Evolutionary conservation across 2,888 invertebrate species (phyloP), one percentile per base, ranked within the genome.

Genomic region (Flabesymbios commensalis): DNA sequence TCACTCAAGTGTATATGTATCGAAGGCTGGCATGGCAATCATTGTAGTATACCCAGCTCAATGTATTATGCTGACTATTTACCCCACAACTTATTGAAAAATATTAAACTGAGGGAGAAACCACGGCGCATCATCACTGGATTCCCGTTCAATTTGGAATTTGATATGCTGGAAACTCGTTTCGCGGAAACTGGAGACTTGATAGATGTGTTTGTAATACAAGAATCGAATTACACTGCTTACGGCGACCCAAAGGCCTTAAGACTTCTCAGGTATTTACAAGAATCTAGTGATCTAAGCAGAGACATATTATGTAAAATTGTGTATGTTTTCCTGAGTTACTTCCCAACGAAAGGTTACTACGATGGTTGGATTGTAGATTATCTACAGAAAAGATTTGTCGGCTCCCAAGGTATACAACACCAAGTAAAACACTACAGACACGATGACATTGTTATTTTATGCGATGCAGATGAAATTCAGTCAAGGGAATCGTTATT

Each of bases 121-220:
- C 61, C 69, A 2, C 33, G 67, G 22, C 31, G 65, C 10, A 59
- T 69, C 36, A 67, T 69, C 51, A 47, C 65, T 32, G 65, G 62
- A 0, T 42, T 69, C 14, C 48, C 65, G 1, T 70, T 69, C 51
- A 62, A 61, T 51, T 39, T 59, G 29, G 70, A 70, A 29, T 65
- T 61, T 48, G 68, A 67, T 19, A 19, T 67, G 19, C 49, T 70
- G 24, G 65, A 67, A 56, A 86, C 88, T 53, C 85, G 88, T 74
- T 80, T 90, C 56, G 85, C 86, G 70, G 87, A 88, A 74, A 81
- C 89, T 19, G 80, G 84, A 56, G 82, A 85, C 54, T 85, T 87
- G 57, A 87, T 90, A 3, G 89, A 90, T 77, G 85, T 87, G 62
- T 89, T 88, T 80, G 83, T 90, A 60, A 80, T 90, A n/a, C 67